Evolutionary conservation across 2,797 vertebrate species (phyloP).

Genomic region (Amblyraja radiata): DNA sequence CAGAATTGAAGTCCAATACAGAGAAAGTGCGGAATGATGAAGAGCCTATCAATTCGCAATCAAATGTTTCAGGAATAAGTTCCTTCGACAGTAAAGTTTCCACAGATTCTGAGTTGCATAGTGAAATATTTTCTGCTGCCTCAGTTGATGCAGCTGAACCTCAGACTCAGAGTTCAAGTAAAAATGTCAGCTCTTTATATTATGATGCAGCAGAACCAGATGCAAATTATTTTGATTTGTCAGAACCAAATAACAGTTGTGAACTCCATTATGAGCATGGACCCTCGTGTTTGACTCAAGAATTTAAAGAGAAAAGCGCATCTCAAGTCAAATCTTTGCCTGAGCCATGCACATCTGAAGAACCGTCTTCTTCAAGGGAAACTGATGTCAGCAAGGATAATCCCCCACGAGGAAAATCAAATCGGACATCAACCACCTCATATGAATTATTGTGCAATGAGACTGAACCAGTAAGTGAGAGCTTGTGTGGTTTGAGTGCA

Average conservation of each 20-base stretch:
- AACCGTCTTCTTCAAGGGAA: neutral
- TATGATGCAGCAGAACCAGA: neutral
- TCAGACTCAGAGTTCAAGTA: neutral
- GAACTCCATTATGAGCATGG: neutral
- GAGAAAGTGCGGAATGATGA: neutral
- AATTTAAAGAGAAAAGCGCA: neutral
- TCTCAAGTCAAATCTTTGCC: neutral
- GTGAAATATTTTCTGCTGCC: neutral
- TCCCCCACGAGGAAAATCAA: neutral
- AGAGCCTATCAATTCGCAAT: neutral
- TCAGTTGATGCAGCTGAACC: neutral
- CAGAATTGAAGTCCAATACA: neutral
- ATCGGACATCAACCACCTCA: neutral
- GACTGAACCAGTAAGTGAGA: neutral
- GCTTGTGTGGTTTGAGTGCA: neutral
- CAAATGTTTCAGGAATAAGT: neutral
- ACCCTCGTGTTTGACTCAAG: neutral
- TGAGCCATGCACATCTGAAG: neutral
- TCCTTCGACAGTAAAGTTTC: neutral
- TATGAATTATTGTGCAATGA: slow-evolving; percentile 29
- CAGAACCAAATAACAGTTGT: neutral
- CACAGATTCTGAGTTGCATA: neutral
- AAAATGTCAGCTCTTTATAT: slow-evolving; percentile 1
- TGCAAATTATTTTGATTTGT: slow-evolving; percentile 22
- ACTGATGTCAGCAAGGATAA: neutral